These are phyloP conservation scores for Lophotriccus pileatus DNA, from an alignment of 2,797 vertebrate species.

Conservation along the genomic window DNA sequence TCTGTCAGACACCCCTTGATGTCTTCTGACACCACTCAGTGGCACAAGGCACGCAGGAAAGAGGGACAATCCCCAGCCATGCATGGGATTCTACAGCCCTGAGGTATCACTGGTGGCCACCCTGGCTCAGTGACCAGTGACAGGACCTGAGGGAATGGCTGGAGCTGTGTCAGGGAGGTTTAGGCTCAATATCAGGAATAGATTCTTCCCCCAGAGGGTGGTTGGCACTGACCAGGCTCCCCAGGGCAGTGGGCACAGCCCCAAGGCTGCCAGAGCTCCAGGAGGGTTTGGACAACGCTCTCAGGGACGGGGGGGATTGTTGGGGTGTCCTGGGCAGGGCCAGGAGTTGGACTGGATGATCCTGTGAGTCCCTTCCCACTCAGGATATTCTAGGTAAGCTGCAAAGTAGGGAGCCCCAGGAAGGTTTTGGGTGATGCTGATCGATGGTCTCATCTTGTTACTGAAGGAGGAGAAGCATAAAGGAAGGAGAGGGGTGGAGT, in stretches of 20 bases:
- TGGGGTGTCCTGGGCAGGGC: not conserved
- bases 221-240: not conserved
- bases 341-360: not conserved
- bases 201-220: not conserved
- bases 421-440: not conserved
- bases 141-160: not conserved
- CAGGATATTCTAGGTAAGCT: not conserved
- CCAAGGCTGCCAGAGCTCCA: not conserved
- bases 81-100: not conserved
- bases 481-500: not conserved
- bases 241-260: not conserved
- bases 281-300: fast-evolving
- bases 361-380: not conserved
- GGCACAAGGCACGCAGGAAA: not conserved
- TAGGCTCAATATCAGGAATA: not conserved
- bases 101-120: not conserved
- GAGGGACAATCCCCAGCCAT: not conserved
- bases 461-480: not conserved
- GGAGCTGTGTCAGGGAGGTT: not conserved
- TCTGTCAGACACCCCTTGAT: not conserved
- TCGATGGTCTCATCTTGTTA: not conserved
- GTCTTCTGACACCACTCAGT: not conserved
- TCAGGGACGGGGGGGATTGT: not conserved
- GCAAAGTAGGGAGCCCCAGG: not conserved
- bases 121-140: not conserved